Evolutionary conservation across 2,113 vertebrate species (phyloP).

Genomic region (Caranx ignobilis): DNA sequence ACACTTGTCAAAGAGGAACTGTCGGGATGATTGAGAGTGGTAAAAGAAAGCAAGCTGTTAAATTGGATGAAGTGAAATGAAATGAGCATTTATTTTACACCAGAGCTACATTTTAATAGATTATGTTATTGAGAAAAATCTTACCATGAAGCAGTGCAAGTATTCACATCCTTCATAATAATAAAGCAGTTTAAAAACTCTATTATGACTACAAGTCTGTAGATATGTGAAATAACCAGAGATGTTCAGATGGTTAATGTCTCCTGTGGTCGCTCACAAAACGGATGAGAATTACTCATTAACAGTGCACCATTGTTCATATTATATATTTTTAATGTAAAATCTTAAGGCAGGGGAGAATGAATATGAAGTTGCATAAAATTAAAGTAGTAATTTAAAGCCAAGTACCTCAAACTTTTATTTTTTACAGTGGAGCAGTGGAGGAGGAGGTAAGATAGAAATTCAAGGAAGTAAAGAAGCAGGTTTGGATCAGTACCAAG

Average conservation of each 20-base stretch:
- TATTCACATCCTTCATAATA: background rate
- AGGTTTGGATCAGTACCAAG: conserved; percentile 25
- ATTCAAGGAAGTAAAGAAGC: conserved; percentile 5
- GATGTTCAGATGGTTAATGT: background rate
- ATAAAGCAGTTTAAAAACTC: background rate
- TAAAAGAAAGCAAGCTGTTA: conserved; percentile 27
- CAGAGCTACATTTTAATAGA: background rate
- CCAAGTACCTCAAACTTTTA: background rate
- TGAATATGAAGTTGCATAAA: background rate
- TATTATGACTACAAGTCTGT: background rate
- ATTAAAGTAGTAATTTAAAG: background rate
- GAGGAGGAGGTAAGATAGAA: conserved; percentile 2
- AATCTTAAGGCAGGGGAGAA: background rate
- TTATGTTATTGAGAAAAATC: background rate
- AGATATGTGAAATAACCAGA: background rate
- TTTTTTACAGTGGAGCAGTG: background rate
- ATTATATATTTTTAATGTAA: background rate
- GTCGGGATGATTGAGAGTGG: conserved; percentile 3
- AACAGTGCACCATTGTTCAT: background rate
- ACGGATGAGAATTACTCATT: too few relatives aligned
- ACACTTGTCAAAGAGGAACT: background rate
- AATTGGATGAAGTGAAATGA: conserved; percentile 8
- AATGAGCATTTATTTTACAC: background rate
- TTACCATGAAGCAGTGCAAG: background rate
- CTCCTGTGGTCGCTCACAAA: background rate